Percentiles rank a stretch among this genome's conserved stretches.
Conservation (phyloP, 2,113 vertebrate species). For the Ctenomys sociabilis region DNA sequence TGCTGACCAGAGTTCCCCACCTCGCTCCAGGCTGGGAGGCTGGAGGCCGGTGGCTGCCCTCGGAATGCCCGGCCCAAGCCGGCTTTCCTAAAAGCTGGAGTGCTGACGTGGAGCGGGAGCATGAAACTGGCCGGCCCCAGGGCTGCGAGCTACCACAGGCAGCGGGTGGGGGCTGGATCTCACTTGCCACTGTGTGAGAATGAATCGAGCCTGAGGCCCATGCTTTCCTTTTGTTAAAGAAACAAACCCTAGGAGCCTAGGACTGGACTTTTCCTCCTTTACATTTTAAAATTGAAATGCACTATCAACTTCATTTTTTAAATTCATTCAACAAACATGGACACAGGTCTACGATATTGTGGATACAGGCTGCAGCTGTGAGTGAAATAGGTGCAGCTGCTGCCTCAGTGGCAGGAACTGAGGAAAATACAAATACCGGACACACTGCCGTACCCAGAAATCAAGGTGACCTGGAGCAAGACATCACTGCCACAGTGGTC, state of each 20-base stretch:
- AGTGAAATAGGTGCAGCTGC: neutral
- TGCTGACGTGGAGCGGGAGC: conserved; percentile 84
- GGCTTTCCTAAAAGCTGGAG: conserved; percentile 88
- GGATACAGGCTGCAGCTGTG: neutral
- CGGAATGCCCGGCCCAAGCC: conserved; percentile 80
- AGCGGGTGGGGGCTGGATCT: neutral
- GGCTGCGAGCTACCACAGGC: neutral
- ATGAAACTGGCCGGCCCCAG: conserved; percentile 71
- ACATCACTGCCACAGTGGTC: neutral
- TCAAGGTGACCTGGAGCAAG: neutral
- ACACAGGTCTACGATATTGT: neutral
- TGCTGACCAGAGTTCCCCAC: conserved; percentile 85
- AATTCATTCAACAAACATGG: neutral
- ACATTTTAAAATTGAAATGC: neutral
- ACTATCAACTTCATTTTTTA: neutral
- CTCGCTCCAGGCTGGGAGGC: conserved; percentile 57
- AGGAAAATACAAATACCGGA: too few species aligned
- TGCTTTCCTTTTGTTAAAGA: neutral
- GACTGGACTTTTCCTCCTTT: neutral
- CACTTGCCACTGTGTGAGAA: neutral
- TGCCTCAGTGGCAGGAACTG: rapidly evolving
- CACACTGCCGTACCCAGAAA: neutral
- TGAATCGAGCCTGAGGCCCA: neutral
- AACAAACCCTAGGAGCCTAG: neutral
- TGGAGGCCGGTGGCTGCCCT: conserved; percentile 74